These are phyloP conservation scores for Hypocryptadius cinnamomeus DNA, from an alignment of 2,113 vertebrate genomes.

Conservation along the genomic window DNA sequence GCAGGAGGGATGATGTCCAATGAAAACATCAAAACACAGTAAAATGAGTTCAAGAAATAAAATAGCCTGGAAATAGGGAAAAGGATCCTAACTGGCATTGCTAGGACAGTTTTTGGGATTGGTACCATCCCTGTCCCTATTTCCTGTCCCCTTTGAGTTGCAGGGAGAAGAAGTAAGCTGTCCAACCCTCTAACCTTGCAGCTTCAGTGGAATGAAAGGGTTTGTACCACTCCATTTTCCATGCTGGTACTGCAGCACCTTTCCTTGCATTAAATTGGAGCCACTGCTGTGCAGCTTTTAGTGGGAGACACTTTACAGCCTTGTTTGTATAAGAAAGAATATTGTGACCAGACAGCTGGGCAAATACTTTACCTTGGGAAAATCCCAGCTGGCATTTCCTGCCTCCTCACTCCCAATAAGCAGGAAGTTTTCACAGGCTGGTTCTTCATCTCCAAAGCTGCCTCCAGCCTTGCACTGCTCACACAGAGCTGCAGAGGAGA, in stretches of 20 bases:
- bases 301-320: neutral
- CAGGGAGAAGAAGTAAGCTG: neutral
- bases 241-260: neutral
- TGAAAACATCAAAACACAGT: neutral
- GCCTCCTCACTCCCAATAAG: neutral
- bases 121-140: neutral
- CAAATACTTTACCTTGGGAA: neutral
- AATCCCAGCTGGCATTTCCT: neutral
- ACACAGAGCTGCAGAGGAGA: neutral
- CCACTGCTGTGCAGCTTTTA: neutral
- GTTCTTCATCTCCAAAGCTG: neutral
- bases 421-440: neutral
- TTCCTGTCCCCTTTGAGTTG: accelerated
- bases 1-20: neutral
- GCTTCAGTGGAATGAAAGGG: neutral
- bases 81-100: neutral
- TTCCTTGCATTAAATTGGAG: neutral
- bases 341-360: neutral
- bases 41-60: neutral
- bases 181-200: neutral
- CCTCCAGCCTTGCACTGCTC: neutral
- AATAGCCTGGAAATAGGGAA: neutral
- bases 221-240: neutral
- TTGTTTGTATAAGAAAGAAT: neutral
- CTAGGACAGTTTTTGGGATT: neutral